Percentiles rank a stretch among this genome's conserved stretches.
Evolutionary conservation across 2,113 vertebrate genomes (phyloP).

Genomic region (Verasper variegatus): DNA sequence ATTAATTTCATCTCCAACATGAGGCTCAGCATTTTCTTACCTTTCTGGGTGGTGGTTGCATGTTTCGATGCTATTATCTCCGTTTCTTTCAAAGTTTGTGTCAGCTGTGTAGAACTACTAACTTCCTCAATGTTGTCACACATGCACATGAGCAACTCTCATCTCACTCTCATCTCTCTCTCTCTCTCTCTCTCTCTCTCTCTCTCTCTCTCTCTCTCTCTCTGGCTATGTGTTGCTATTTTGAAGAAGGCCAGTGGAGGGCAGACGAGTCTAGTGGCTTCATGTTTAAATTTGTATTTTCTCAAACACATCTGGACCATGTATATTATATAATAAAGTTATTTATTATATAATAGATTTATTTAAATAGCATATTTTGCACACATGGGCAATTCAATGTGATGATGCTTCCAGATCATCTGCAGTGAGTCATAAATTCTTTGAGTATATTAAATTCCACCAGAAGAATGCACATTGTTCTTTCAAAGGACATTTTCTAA

Average conservation of each 20-base stretch:
- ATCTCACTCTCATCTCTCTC: too few relatives aligned
- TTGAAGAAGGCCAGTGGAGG: neutral
- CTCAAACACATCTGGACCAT: too few relatives aligned
- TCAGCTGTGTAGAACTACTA: neutral
- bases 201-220: neutral
- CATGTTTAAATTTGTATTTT: too few relatives aligned
- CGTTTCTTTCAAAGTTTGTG: neutral
- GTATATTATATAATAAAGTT: too few relatives aligned
- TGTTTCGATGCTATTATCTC: constrained; percentile 15
- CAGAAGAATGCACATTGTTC: too few relatives aligned
- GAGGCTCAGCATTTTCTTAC: constrained; percentile 40
- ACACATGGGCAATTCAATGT: too few relatives aligned
- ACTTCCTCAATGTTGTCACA: constrained; percentile 40
- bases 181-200: neutral
- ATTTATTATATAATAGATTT: too few relatives aligned
- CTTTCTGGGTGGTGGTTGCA: constrained; percentile 79
- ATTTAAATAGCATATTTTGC: too few relatives aligned
- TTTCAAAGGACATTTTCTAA: too few relatives aligned
- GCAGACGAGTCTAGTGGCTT: neutral
- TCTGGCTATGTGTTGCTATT: neutral
- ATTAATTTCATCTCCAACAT: neutral
- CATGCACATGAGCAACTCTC: neutral
- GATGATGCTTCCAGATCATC: too few relatives aligned
- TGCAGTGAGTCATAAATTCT: too few relatives aligned
- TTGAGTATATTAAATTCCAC: too few relatives aligned